A percentile compares a stretch with the other conserved stretches of the same genome.
phyloP scores from a whole-genome alignment of 2,797 vertebrate species.

The Lates japonicus region DNA sequence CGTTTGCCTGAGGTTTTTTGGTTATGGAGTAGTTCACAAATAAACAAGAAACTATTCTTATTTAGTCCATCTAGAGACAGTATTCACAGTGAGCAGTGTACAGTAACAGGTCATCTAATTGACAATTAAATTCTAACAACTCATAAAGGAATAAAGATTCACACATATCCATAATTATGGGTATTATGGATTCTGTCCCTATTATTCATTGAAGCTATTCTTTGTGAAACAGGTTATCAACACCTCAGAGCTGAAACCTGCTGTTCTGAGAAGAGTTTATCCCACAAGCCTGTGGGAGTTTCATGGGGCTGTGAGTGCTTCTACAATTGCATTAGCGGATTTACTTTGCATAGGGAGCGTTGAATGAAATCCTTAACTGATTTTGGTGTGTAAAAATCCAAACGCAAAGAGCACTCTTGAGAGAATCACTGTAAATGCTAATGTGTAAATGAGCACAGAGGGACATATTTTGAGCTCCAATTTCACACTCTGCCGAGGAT shows the following conservation, averaged over 20 bases:
- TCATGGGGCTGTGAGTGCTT: constrained; percentile 46
- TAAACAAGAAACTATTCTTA: not conserved
- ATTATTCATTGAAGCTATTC: constrained; percentile 41
- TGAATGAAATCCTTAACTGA: constrained; percentile 61
- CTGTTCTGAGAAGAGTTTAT: constrained; percentile 41
- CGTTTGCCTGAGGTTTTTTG: not conserved
- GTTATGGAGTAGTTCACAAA: not conserved
- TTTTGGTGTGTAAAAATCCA: constrained; percentile 55
- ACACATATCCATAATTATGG: constrained; percentile 5
- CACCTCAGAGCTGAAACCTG: constrained; percentile 42
- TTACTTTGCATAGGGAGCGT: constrained; percentile 47
- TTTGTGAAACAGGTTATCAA: constrained; percentile 54
- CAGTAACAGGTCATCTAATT: not conserved
- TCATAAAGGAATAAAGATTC: not conserved
- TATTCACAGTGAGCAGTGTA: not conserved
- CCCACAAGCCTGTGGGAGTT: constrained; percentile 55
- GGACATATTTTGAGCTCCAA: constrained; percentile 38
- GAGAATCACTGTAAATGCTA: constrained; percentile 66
- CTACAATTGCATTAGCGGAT: constrained; percentile 59
- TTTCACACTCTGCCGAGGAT: constrained; percentile 45
- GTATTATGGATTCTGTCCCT: constrained; percentile 13
- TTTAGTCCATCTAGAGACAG: not conserved
- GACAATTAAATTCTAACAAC: not conserved
- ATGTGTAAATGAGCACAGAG: constrained; percentile 55
- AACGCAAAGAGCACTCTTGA: constrained; percentile 49